A percentile compares a stretch with the other conserved stretches of the same genome.
phyloP scores from a whole-genome alignment of 2,888 invertebrate species.

The Drosophila nigritarsus region DNA sequence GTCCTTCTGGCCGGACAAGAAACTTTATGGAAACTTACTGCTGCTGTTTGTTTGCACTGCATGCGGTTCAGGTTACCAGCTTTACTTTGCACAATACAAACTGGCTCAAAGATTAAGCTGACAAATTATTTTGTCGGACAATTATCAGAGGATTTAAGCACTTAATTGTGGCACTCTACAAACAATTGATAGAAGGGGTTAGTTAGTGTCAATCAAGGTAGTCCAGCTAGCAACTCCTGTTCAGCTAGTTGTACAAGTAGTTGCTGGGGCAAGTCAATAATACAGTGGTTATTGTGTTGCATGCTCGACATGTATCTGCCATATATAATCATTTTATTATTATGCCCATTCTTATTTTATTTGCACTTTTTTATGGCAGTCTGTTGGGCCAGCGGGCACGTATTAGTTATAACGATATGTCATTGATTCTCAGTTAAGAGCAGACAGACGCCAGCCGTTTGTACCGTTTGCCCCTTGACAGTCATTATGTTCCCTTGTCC shows the following conservation, averaged over 20 bases:
- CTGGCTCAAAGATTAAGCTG: slow-evolving; percentile 29
- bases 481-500: slow-evolving; percentile 57
- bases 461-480: slow-evolving; percentile 55
- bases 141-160: slow-evolving; percentile 40
- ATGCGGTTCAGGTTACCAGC: slow-evolving; percentile 13
- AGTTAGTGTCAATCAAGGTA: not conserved
- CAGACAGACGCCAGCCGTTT: slow-evolving; percentile 28
- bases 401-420: slow-evolving; percentile 76
- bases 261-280: slow-evolving; percentile 29
- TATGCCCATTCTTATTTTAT: slow-evolving; percentile 53
- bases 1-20: slow-evolving; percentile 22
- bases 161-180: not conserved
- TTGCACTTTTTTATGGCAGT: slow-evolving; percentile 60
- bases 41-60: slow-evolving; percentile 27
- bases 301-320: slow-evolving; percentile 13
- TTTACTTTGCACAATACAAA: slow-evolving; percentile 3
- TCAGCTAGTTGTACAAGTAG: not conserved
- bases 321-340: slow-evolving; percentile 58
- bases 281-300: slow-evolving; percentile 33
- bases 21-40: slow-evolving; percentile 50
- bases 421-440: slow-evolving; percentile 76
- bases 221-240: not conserved
- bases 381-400: slow-evolving; percentile 65
- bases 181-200: not conserved
- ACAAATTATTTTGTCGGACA: slow-evolving; percentile 42